Evolutionary conservation across 2,113 vertebrate genomes (phyloP).

Genomic region (Morphnarchus princeps): DNA sequence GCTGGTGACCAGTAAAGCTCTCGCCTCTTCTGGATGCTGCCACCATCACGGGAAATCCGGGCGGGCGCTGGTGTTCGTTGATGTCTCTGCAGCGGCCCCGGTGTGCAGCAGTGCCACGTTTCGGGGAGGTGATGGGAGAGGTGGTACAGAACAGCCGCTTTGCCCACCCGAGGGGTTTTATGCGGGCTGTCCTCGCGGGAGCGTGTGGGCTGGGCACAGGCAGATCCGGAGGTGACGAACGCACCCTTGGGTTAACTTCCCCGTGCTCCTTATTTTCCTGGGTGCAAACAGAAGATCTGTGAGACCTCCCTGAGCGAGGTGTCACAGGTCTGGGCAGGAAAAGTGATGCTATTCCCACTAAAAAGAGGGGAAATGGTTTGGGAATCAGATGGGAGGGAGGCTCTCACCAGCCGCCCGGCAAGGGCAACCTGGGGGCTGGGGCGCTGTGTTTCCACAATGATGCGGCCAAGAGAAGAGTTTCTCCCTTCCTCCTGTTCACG

Average conservation of each 20-base stretch:
- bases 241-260: neutral
- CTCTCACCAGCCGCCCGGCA: fast-evolving
- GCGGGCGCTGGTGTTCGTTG: neutral
- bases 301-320: neutral
- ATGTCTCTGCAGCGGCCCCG: neutral
- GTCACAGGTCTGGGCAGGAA: neutral
- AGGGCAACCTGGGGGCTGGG: neutral
- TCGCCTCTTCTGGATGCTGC: neutral
- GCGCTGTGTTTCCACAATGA: neutral
- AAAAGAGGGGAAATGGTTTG: neutral
- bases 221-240: neutral
- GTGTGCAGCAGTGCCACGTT: neutral
- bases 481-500: neutral
- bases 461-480: neutral
- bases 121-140: neutral
- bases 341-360: neutral
- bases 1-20: neutral
- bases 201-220: neutral
- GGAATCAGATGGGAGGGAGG: neutral
- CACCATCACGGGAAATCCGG: neutral
- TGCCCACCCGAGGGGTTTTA: neutral
- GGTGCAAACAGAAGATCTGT: neutral
- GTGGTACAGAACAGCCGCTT: neutral
- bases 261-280: neutral
- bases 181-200: neutral